phyloP scores from a whole-genome alignment of 2,797 vertebrate species.

The Typhlichthys eigenmanni region DNA sequence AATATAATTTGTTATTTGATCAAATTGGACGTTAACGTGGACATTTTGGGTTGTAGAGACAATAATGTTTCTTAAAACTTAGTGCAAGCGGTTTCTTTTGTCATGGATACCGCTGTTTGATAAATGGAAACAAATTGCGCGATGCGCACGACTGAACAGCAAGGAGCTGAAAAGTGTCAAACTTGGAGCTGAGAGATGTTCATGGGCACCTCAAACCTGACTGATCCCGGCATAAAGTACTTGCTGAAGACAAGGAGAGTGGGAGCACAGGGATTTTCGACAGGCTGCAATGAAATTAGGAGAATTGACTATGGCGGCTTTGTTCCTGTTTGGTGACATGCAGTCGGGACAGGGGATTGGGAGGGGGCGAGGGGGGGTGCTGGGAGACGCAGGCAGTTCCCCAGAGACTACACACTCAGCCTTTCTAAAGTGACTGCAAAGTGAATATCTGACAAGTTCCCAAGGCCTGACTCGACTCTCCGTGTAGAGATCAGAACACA shows the following conservation, averaged over 20 bases:
- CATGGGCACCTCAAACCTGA: conserved; percentile 75
- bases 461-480: conserved; percentile 70
- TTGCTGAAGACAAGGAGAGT: conserved; percentile 75
- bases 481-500: conserved; percentile 57
- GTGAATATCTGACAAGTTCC: conserved; percentile 79
- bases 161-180: conserved; percentile 71
- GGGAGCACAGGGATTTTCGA: conserved; percentile 71
- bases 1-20: conserved; percentile 57
- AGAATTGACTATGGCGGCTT: conserved; percentile 80
- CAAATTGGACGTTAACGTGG: conserved; percentile 39
- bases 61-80: conserved; percentile 58
- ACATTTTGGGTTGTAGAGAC: conserved; percentile 65
- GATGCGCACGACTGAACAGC: conserved; percentile 70
- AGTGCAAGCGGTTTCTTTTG: conserved; percentile 76
- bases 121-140: conserved; percentile 79
- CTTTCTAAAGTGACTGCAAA: conserved; percentile 77
- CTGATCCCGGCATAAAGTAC: conserved; percentile 78
- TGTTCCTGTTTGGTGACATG: conserved; percentile 77
- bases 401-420: conserved; percentile 69
- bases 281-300: conserved; percentile 81
- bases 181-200: conserved; percentile 69
- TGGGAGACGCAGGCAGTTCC: conserved; percentile 61
- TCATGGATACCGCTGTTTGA: conserved; percentile 74
- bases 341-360: conserved; percentile 7
- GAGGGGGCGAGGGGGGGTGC: conserved; percentile 36